These are phyloP conservation scores for Pyrgus malvae DNA, from an alignment of 2,888 invertebrate genomes.

Conservation along the genomic window DNA sequence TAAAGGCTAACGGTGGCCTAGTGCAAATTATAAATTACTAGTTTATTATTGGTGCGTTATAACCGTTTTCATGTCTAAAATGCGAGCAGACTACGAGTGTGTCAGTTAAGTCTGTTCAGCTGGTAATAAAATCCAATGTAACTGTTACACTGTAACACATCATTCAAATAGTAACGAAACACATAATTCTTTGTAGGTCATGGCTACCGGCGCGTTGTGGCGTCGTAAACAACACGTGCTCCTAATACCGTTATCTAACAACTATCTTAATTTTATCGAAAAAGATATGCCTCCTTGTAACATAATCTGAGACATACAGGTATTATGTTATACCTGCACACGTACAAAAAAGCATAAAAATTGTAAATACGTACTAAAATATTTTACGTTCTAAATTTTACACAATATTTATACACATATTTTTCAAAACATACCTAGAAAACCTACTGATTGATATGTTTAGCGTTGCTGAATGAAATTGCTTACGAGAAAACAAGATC, in stretches of 20 bases:
- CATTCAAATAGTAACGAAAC: conserved; percentile 9
- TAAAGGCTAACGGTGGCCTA: too few species aligned
- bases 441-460: neutral
- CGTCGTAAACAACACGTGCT: conserved; percentile 25
- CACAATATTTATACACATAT: too few species aligned
- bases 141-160: neutral
- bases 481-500: neutral
- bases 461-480: neutral
- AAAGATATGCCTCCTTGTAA: neutral
- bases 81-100: too few species aligned
- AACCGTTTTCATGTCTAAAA: too few species aligned
- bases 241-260: conserved; percentile 22
- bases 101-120: neutral
- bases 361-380: too few species aligned
- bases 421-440: neutral
- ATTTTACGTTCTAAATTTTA: too few species aligned
- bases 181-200: conserved; percentile 29
- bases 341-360: too few species aligned
- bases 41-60: too few species aligned
- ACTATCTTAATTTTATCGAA: conserved; percentile 15
- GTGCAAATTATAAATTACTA: too few species aligned
- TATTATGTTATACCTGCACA: too few species aligned
- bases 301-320: too few species aligned
- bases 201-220: conserved; percentile 11
- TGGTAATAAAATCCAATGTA: neutral